Evolutionary conservation across 1,140 invertebrate species (phyloP), one percentile per base, ranked within the genome.

Genomic region (Araneus ventricosus): DNA sequence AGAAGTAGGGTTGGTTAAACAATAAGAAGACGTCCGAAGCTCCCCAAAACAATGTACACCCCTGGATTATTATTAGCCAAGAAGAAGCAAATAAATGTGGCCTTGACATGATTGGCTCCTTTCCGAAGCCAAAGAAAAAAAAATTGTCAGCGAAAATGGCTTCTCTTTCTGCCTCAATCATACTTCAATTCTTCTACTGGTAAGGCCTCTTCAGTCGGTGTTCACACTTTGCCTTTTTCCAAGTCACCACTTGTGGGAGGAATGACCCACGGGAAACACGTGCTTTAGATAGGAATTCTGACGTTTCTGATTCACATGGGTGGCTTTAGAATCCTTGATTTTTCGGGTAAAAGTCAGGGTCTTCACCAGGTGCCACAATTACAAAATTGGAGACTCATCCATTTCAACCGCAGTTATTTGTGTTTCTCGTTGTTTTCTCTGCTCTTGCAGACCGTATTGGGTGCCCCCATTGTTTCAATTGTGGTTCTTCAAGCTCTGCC

Each of bases 21-120:
- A 92, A 92, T 92, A 86, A 82, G 59, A 92, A 92, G 70, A 90
- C 89, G 79, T 84, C 79, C 75, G 89, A 90, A 79, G 24, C 41
- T 52, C 67, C 88, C 20, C 59, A 89, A 92, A 86, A 92, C 90
- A 92, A 92, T 92, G 90, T 57, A 52, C 57, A 41, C 80, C 45
- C 61, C 90, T 67, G 90, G 90, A 92, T 92, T 92, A 92, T 92
- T 92, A 92, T 92, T 92, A 92, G 90, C 80, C 90, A 57, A 70
- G 90, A 57, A 45, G 80, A 92, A 84, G 89, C 37, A 90, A 84
- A 90, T 90, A 90, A 90, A 90, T 90, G 80, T 92, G 90, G 37
- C 90, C 90, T 92, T 92, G 90, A 92, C 90, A 92, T 82, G 80
- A 92, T 92, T 92, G 90, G 90, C 90, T 63, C 80, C n/a, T 52